Conservation (phyloP, 2,113 vertebrate genomes). For the Cariama cristata region DNA sequence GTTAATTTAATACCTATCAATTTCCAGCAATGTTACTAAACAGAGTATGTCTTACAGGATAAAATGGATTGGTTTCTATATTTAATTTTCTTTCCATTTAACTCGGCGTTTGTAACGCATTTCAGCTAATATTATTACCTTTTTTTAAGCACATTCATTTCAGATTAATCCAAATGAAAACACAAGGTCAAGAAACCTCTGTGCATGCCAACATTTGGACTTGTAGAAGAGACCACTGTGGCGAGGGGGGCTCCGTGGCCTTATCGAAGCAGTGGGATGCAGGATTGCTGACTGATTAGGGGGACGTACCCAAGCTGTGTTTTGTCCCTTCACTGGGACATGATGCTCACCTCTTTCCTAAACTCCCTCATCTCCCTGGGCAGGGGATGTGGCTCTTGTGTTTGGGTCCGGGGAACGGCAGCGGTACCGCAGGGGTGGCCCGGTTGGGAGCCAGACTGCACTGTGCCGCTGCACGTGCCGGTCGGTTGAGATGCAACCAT, state of each 20-base stretch:
- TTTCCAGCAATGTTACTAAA: conserved; percentile 41
- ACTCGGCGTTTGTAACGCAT: background rate
- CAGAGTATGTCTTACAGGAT: background rate
- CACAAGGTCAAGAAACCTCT: background rate
- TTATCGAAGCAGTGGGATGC: background rate
- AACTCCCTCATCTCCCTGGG: background rate
- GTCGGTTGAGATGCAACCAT: background rate
- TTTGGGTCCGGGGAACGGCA: background rate
- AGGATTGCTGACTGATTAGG: background rate
- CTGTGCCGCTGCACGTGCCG: accelerated
- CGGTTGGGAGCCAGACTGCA: background rate
- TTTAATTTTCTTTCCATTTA: background rate
- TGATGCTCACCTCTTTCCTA: background rate
- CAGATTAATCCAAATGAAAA: background rate
- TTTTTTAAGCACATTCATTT: background rate
- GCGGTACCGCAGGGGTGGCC: accelerated
- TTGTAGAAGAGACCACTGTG: background rate
- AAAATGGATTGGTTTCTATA: background rate
- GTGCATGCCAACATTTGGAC: background rate
- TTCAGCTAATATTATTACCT: background rate
- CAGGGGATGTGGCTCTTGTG: background rate
- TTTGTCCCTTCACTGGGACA: background rate
- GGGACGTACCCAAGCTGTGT: background rate
- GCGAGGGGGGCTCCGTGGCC: background rate
- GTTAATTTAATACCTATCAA: conserved; percentile 61